Evolutionary conservation across 2,797 vertebrate genomes (phyloP).

Genomic region (Botia kubotai): DNA sequence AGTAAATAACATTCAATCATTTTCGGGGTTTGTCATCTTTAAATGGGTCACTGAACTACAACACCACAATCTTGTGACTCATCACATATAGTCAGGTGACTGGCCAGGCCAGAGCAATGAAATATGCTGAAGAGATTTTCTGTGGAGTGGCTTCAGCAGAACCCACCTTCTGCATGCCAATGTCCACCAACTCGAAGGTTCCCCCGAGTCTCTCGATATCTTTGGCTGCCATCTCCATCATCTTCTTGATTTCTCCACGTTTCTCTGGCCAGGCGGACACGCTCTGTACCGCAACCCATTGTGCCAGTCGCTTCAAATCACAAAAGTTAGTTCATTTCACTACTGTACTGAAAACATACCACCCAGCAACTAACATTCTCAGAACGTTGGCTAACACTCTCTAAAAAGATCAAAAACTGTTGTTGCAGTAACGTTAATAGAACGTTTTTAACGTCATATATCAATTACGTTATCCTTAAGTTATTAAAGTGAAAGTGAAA

Average conservation of each 20-base stretch:
- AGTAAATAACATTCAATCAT: neutral
- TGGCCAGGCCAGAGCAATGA: neutral
- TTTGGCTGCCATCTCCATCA: conserved; percentile 91
- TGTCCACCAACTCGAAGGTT: conserved; percentile 84
- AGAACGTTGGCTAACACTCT: no score
- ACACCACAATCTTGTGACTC: neutral
- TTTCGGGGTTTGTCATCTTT: no score
- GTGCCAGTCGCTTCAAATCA: conserved; percentile 80
- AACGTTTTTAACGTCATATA: no score
- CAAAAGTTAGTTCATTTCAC: no score
- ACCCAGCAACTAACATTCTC: no score
- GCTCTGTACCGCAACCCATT: conserved; percentile 94
- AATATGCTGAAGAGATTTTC: neutral
- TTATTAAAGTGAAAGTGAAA: no score
- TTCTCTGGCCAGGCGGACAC: conserved; percentile 96
- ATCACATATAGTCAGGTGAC: neutral
- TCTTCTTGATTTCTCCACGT: conserved; percentile 86
- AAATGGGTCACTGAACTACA: no score
- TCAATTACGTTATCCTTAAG: no score
- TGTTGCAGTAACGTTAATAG: no score
- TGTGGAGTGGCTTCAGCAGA: neutral
- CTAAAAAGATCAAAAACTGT: no score
- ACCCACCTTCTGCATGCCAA: conserved; percentile 88
- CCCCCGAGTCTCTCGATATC: conserved; percentile 89
- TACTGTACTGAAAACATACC: no score